Evolutionary conservation across 1,140 invertebrate genomes (phyloP), one percentile per base, ranked within the genome.

Genomic region (Brachystomella parvula): DNA sequence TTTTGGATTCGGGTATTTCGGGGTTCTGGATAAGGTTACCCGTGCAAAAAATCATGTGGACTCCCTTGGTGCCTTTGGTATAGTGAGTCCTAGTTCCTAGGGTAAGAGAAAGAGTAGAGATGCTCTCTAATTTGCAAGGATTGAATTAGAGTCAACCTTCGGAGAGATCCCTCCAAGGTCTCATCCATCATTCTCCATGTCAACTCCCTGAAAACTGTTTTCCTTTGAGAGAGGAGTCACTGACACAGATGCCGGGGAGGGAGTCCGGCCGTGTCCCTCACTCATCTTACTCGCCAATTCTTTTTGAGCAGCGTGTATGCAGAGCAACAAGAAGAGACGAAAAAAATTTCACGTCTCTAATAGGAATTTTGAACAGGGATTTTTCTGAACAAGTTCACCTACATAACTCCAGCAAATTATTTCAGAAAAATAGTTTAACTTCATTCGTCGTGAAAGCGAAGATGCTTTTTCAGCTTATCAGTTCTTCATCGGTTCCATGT

Each of bases 131-230:
- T 53, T 53, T 26, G 49, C 15, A 53, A 24, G 24, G 49, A 15
- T 53, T 15, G 24, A 24, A 19, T 9, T 15, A 26, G 21, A 24
- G 9, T n/a, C n/a, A n/a, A n/a, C n/a, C n/a, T n/a, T n/a, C n/a
- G n/a, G n/a, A n/a, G n/a, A n/a, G n/a, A n/a, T n/a, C n/a, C n/a
- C n/a, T n/a, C 24, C 24, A 6, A 24, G 24, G 21, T 24, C 49
- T 24, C 49, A 53, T 53, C 49, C 49, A 53, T 53, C 49, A 53
- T 24, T 6, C 49, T n/a, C 49, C 12, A 53, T 53, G 49, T 53
- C 49, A 53, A 53, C 24, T 53, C 35, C 35, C 35, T 6, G 35
- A 39, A 39, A 6, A 6, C 35, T 39, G 35, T 39, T 39, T 39
- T 19, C 35, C 19, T 19, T 39, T 9, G 35, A 39, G 35, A 39